Evolutionary conservation across 2,797 vertebrate species (phyloP).

Genomic region (Sebastes oblongus): DNA sequence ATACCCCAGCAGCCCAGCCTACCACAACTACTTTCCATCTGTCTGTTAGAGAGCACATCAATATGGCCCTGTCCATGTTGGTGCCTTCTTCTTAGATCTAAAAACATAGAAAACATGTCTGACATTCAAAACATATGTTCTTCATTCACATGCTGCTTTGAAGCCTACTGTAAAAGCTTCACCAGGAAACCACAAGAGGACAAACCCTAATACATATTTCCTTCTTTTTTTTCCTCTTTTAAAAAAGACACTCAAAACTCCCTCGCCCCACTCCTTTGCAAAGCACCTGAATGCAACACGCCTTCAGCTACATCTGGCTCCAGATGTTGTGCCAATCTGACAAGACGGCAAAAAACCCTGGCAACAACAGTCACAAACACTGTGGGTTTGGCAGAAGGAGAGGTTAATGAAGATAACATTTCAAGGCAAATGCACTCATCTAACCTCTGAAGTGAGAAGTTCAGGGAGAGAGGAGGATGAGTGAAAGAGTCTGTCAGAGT

Average conservation of each 20-base stretch:
- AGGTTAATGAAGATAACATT: slow-evolving; percentile 52
- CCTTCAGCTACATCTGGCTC: slow-evolving; percentile 36
- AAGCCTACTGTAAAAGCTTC: slow-evolving; percentile 49
- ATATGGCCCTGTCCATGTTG: neutral
- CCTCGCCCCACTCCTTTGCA: neutral
- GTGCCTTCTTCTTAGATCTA: neutral
- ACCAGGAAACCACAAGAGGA: slow-evolving; percentile 60
- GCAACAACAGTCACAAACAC: slow-evolving; percentile 37
- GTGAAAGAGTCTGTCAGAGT: neutral
- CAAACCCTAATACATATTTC: slow-evolving; percentile 46
- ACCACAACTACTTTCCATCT: slow-evolving; percentile 13
- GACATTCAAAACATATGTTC: slow-evolving; percentile 41
- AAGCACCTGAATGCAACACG: slow-evolving; percentile 17
- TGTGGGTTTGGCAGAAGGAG: slow-evolving; percentile 22
- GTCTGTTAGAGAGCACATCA: neutral
- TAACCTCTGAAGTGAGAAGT: slow-evolving; percentile 27
- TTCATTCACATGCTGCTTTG: slow-evolving; percentile 41
- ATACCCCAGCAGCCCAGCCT: slow-evolving; percentile 18
- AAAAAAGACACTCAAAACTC: neutral
- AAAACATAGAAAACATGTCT: slow-evolving; percentile 44
- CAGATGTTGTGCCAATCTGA: slow-evolving; percentile 33
- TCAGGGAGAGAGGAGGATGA: neutral
- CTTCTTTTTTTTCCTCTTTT: neutral
- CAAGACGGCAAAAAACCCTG: slow-evolving; percentile 20
- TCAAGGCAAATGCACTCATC: slow-evolving; percentile 32